Base-by-base conservation (phyloP, 2,113 vertebrate species). In the Chlamydotis undulata region DNA sequence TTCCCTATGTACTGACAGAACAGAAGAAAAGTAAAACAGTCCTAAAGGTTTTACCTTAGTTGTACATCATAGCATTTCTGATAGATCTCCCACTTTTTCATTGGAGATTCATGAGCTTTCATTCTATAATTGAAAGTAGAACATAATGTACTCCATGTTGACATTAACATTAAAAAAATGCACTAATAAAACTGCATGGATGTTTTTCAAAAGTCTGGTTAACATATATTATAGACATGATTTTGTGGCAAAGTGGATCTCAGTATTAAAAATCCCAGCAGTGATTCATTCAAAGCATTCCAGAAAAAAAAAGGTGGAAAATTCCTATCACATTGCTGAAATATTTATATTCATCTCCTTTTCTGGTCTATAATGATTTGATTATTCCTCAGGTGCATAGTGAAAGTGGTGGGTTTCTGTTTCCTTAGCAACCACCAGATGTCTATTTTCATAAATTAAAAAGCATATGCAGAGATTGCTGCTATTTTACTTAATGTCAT, bases 371-470 rank as follows among this genome's bases (percentile, higher is more conserved):
- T 41, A 71, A 65, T 19, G 18, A 81, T 67, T 82, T 89, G 59
- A 69, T 84, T 92, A 69, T 50, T 65, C 35, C 59, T 86, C 55
- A 73, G 43, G 24, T 83, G 4, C 24, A 52, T 21, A 43, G 52
- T 53, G 21, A 84, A 87, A 84, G 18, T 29, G 17, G 23, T 81
- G 31, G 2, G 1, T 14, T 93, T 96, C 81, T 75, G 77, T 95
- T 96, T 87, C 73, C 80, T 67, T 95, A 87, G 64, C 47, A 91
- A 92, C 79, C 64, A 63, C n/a, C 31, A 74, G 39, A 59, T 74
- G 47, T 69, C 69, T 5, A 59, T 81, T 92, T 92, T 81, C 61
- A 63, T 89, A 78, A 83, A 92, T 87, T 75, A 67, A 91, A 86
- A 17, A 70, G 10, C 41, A 76, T 74, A 52, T 25, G 39, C 12